Conservation (phyloP, 2,113 vertebrate species). For the Burhinus oedicnemus region DNA sequence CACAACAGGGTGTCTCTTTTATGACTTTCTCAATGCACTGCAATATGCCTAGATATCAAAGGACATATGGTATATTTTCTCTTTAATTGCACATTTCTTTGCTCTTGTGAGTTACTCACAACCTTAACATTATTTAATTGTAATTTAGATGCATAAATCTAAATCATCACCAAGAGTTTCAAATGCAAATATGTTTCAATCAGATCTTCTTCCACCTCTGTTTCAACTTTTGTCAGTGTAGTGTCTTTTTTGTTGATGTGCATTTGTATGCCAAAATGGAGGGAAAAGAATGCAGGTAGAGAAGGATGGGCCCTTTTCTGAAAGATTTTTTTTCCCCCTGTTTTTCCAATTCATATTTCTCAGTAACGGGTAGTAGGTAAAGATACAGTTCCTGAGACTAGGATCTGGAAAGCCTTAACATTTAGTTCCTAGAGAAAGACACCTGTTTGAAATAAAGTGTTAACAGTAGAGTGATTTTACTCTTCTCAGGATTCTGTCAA, state of each 20-base stretch:
- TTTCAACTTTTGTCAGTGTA: background rate
- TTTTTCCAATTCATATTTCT: background rate
- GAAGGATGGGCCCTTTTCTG: background rate
- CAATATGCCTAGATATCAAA: slow-evolving; percentile 60
- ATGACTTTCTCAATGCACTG: slow-evolving; percentile 57
- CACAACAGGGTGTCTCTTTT: slow-evolving; percentile 68
- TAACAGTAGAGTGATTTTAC: background rate
- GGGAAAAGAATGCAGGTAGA: background rate
- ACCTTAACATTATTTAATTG: slow-evolving; percentile 66
- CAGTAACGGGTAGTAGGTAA: background rate
- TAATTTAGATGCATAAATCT: slow-evolving; percentile 46
- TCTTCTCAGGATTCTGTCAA: background rate
- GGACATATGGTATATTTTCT: slow-evolving; percentile 68
- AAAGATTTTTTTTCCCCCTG: background rate
- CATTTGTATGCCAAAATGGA: background rate
- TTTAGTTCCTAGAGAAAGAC: background rate
- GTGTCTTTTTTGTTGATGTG: background rate
- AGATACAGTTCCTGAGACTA: background rate
- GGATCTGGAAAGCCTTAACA: background rate
- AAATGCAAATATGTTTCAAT: background rate
- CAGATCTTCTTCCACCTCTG: background rate
- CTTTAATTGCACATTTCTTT: slow-evolving; percentile 66
- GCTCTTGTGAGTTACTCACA: slow-evolving; percentile 40
- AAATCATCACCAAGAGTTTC: background rate
- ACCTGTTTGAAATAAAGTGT: background rate